Evolutionary conservation across 2,113 vertebrate genomes (phyloP).

Genomic region (Phrynosoma blainvillii): DNA sequence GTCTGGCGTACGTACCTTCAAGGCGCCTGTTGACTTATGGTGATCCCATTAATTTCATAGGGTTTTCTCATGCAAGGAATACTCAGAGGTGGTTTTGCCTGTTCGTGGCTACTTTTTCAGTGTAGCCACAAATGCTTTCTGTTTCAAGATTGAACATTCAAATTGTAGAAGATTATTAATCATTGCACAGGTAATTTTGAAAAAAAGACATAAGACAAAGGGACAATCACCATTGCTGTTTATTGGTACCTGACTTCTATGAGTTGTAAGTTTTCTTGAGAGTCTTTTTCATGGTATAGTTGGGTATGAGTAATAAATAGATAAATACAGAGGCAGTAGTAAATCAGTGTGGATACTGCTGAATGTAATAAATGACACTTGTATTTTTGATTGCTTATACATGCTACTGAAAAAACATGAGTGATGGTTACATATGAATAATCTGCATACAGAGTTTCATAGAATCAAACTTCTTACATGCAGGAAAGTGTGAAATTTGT

Average conservation of each 20-base stretch:
- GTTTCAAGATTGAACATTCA: background rate
- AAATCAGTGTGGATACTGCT: background rate
- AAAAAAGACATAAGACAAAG: background rate
- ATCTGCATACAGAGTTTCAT: background rate
- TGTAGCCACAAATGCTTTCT: background rate
- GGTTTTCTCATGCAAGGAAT: too few relatives aligned
- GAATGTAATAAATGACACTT: background rate
- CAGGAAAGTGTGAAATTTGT: background rate
- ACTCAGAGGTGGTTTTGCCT: too few relatives aligned
- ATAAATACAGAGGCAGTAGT: background rate
- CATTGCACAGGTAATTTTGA: background rate
- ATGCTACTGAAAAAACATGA: background rate
- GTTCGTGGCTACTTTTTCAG: too few relatives aligned
- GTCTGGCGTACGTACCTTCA: background rate
- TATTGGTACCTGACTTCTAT: background rate
- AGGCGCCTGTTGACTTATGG: too few relatives aligned
- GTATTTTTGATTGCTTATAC: background rate
- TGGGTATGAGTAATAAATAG: background rate
- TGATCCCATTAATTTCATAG: too few relatives aligned
- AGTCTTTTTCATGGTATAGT: background rate
- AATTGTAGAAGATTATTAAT: background rate
- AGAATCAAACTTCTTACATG: background rate
- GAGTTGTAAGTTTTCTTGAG: background rate
- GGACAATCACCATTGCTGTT: too few relatives aligned
- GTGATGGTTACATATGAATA: background rate